Conservation (phyloP, 2,797 vertebrate species). For the Gallinago solitaria region DNA sequence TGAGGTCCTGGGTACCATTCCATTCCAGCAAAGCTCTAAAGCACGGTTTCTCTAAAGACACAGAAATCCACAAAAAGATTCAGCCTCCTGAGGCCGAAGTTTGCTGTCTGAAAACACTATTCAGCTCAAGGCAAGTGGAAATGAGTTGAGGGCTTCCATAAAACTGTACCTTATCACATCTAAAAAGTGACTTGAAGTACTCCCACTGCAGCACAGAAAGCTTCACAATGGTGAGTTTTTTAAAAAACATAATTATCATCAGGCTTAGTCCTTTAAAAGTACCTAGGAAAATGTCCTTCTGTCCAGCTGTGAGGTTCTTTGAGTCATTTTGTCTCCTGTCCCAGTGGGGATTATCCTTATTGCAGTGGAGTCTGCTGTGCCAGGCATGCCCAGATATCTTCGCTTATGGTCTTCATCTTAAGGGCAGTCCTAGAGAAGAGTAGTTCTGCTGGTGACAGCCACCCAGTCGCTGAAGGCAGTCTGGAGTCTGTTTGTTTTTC, state of each 20-base stretch:
- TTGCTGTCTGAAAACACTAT: not conserved
- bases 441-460: not conserved
- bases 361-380: not conserved
- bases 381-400: not conserved
- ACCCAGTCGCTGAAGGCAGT: not conserved
- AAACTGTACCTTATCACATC: not conserved
- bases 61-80: not conserved
- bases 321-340: not conserved
- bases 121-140: not conserved
- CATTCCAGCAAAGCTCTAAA: not conserved
- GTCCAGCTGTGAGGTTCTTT: not conserved
- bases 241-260: not conserved
- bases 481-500: not conserved
- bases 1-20: not conserved
- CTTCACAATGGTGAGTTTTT: not conserved
- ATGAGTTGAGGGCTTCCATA: accelerated
- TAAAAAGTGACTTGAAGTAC: not conserved
- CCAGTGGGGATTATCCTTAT: not conserved
- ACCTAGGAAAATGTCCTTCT: not conserved
- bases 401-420: not conserved
- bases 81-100: not conserved
- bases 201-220: not conserved
- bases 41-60: not conserved
- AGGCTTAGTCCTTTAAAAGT: not conserved
- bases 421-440: not conserved